Conservation (phyloP, 2,113 vertebrate genomes). For the Mirza zaza region DNA sequence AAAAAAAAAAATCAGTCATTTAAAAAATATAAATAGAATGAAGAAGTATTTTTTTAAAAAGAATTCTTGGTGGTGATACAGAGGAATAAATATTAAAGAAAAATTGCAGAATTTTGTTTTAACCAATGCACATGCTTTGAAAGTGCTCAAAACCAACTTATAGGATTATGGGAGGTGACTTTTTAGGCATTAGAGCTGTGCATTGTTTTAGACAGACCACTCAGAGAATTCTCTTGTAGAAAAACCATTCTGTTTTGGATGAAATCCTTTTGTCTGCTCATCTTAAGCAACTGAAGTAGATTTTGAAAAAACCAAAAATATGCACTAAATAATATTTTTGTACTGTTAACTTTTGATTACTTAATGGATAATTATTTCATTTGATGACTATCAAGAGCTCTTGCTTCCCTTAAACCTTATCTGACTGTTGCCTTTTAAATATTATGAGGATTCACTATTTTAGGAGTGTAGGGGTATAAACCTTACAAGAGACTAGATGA, state of each 20-base stretch:
- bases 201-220: neutral
- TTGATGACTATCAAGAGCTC: neutral
- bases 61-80: neutral
- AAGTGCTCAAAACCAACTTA: neutral
- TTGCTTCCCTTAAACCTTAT: neutral
- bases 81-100: neutral
- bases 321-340: neutral
- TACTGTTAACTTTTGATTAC: neutral
- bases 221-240: neutral
- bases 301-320: neutral
- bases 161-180: neutral
- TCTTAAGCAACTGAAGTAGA: neutral
- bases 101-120: neutral
- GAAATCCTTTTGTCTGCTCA: neutral
- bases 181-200: neutral
- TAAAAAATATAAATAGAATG: neutral
- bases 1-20: neutral
- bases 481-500: neutral
- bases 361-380: neutral
- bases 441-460: neutral
- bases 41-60: neutral
- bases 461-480: neutral
- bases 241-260: neutral
- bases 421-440: slow-evolving; percentile 12
- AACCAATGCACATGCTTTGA: neutral